phyloP scores from a whole-genome alignment of 2,888 invertebrate genomes.

The Eupithecia vulgata region DNA sequence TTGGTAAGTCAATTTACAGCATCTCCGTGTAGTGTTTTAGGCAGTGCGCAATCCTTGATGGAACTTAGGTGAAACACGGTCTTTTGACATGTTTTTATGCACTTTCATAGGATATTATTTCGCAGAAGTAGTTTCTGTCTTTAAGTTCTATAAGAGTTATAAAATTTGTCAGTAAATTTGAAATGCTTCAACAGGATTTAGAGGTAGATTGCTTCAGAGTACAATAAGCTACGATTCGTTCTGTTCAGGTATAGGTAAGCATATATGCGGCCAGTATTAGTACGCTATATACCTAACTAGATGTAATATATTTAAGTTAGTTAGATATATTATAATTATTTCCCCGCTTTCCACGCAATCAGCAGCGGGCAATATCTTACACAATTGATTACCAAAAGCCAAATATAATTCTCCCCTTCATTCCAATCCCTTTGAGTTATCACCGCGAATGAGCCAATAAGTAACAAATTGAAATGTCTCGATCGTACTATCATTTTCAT shows the following conservation, averaged over 20 bases:
- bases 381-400: background rate
- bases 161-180: background rate
- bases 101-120: background rate
- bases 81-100: background rate
- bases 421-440: slow-evolving; percentile 37
- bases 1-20: background rate
- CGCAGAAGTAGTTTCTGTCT: background rate
- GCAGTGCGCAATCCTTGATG: background rate
- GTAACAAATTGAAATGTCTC: slow-evolving; percentile 56
- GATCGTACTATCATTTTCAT: slow-evolving; percentile 57
- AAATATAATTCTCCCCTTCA: slow-evolving; percentile 12
- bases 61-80: background rate
- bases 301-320: background rate
- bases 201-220: background rate
- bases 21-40: background rate
- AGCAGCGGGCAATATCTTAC: background rate
- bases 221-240: background rate
- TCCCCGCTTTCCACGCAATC: background rate
- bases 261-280: too few species aligned
- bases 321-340: background rate
- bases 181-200: background rate
- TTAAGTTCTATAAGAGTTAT: background rate
- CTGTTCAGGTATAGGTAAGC: background rate
- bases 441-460: slow-evolving; percentile 37
- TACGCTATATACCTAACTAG: background rate